These are phyloP conservation scores for Labeo catla DNA, from an alignment of 2,113 vertebrate species.

Conservation along the genomic window DNA sequence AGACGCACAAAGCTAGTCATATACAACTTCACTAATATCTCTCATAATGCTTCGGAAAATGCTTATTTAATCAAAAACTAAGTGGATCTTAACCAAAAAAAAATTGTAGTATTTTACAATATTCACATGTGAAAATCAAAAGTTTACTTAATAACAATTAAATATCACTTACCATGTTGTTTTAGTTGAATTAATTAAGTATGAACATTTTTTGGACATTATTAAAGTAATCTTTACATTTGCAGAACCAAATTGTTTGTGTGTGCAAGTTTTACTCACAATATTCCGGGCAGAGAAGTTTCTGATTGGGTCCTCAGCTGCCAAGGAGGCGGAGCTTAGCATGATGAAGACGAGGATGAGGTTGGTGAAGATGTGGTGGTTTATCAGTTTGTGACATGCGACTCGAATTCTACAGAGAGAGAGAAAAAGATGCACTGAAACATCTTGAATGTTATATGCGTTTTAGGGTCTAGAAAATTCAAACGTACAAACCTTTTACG, in stretches of 20 bases:
- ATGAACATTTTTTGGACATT: neutral
- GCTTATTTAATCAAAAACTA: neutral
- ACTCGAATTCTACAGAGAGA: slow-evolving; percentile 85
- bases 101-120: neutral
- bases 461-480: neutral
- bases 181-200: neutral
- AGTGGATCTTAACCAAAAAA: neutral
- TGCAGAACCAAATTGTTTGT: neutral
- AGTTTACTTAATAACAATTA: neutral
- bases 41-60: neutral
- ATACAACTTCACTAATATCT: neutral
- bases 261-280: slow-evolving; percentile 77
- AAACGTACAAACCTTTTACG: neutral
- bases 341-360: slow-evolving; percentile 99
- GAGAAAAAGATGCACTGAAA: slow-evolving; percentile 38
- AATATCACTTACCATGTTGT: neutral
- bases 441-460: slow-evolving; percentile 1
- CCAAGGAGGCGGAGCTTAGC: slow-evolving; percentile 96
- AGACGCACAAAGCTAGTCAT: neutral
- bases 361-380: slow-evolving; percentile 98
- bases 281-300: slow-evolving; percentile 95
- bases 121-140: neutral
- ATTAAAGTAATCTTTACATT: neutral
- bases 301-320: slow-evolving; percentile 96
- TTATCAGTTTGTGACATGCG: slow-evolving; percentile 94